Percentiles rank a stretch among this genome's conserved stretches.
These are phyloP conservation scores for Drosophila erecta DNA, from an alignment of 1,140 invertebrate species.

Conservation along the genomic window DNA sequence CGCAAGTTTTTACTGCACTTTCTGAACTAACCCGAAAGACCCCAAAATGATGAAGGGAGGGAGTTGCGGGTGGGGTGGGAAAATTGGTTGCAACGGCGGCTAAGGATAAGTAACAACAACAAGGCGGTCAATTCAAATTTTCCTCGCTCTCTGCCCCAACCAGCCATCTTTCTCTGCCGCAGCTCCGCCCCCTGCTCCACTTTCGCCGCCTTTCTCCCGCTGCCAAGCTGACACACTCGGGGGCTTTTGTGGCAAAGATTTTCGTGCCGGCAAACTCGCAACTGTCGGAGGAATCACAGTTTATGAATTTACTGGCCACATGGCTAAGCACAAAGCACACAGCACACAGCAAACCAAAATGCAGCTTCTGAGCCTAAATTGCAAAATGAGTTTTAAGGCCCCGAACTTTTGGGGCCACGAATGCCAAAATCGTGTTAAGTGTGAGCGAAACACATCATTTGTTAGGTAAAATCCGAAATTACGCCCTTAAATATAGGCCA, in stretches of 20 bases:
- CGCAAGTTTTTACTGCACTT: conserved; percentile 83
- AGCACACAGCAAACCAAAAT: conserved; percentile 37
- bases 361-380: conserved; percentile 36
- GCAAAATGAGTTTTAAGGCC: conserved; percentile 52
- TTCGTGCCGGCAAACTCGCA: conserved; percentile 34
- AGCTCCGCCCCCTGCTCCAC: conserved; percentile 5
- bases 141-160: conserved; percentile 3
- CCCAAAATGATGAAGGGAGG: conserved; percentile 32
- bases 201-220: conserved; percentile 13
- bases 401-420: conserved; percentile 9
- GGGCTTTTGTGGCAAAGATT: conserved; percentile 59
- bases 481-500: too few relatives aligned
- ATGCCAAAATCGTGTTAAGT: conserved; percentile 5
- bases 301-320: conserved; percentile 76
- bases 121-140: conserved; percentile 60
- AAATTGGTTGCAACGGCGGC: conserved; percentile 23
- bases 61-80: neutral
- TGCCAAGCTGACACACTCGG: conserved; percentile 42
- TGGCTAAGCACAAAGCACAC: conserved; percentile 54
- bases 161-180: conserved; percentile 10
- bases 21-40: conserved; percentile 60
- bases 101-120: conserved; percentile 58
- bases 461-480: too few relatives aligned
- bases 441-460: neutral
- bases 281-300: conserved; percentile 64